Conservation (phyloP, 2,113 vertebrate species). For the Gymnocephalus cernua region DNA sequence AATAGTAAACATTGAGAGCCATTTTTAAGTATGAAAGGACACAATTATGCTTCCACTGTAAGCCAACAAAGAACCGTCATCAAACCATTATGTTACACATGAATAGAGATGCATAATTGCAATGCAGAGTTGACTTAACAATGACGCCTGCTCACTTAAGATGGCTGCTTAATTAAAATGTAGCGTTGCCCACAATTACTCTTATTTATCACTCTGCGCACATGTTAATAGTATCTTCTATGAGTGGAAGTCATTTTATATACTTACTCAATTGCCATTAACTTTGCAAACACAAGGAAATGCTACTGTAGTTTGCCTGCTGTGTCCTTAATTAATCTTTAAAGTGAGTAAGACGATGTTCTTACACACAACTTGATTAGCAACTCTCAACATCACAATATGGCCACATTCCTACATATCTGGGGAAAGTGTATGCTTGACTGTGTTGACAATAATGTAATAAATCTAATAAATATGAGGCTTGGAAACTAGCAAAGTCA, state of each 20-base stretch:
- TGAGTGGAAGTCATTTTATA: conserved; percentile 65
- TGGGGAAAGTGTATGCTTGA: conserved; percentile 1
- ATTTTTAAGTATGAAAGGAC: conserved; percentile 71
- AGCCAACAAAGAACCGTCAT: conserved; percentile 79
- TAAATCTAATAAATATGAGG: neutral
- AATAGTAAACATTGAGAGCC: conserved; percentile 67
- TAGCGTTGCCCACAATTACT: conserved; percentile 70
- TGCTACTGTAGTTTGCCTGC: conserved; percentile 37
- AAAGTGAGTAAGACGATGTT: conserved; percentile 47
- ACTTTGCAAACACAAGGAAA: conserved; percentile 62
- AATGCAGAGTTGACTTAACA: conserved; percentile 77
- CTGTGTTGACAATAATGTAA: conserved; percentile 17
- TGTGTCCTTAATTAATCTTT: conserved; percentile 63
- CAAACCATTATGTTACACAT: conserved; percentile 80
- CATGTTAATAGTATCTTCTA: conserved; percentile 68
- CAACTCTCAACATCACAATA: conserved; percentile 15
- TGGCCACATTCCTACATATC: conserved; percentile 1
- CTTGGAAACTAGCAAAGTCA: conserved; percentile 1
- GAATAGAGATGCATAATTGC: conserved; percentile 82
- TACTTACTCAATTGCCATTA: conserved; percentile 60
- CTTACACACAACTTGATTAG: conserved; percentile 50
- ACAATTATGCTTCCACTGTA: conserved; percentile 79
- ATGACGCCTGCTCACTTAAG: conserved; percentile 76
- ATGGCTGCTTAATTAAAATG: conserved; percentile 83
- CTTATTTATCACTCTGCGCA: conserved; percentile 77